These are phyloP conservation scores for Parochlus steinenii DNA, from an alignment of 2,888 invertebrate genomes.

Conservation along the genomic window DNA sequence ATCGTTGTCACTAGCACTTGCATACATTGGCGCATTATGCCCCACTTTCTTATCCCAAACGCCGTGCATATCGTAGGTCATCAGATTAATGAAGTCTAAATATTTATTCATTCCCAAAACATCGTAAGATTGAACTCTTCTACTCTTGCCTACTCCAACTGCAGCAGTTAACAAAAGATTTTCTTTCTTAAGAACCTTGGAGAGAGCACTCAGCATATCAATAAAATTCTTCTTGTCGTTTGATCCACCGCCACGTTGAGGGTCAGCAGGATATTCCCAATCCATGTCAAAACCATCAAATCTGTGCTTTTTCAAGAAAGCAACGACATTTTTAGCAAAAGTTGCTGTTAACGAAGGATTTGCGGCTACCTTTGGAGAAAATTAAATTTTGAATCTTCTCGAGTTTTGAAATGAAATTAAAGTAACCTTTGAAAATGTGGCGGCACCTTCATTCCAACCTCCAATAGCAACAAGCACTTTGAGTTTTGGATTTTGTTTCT, in stretches of 20 bases:
- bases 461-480: conserved; percentile 37
- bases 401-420: neutral
- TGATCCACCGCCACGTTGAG: conserved; percentile 28
- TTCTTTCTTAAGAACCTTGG: neutral
- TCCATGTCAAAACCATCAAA: conserved; percentile 49
- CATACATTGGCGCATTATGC: conserved; percentile 33
- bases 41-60: conserved; percentile 33
- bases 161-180: conserved; percentile 32
- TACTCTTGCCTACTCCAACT: conserved; percentile 31
- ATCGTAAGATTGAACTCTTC: conserved; percentile 33
- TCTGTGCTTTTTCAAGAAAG: conserved; percentile 31
- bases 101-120: conserved; percentile 30
- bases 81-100: conserved; percentile 36
- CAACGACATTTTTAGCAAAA: conserved; percentile 34
- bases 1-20: conserved; percentile 17
- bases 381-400: neutral
- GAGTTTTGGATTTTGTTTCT: conserved; percentile 25
- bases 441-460: conserved; percentile 39
- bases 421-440: conserved; percentile 27
- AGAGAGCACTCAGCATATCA: conserved; percentile 26
- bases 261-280: conserved; percentile 42
- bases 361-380: neutral
- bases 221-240: conserved; percentile 24
- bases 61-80: conserved; percentile 41
- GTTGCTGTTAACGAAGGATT: conserved; percentile 20